Evolutionary conservation across 2,797 vertebrate species (phyloP).

Genomic region (Columba guinea): DNA sequence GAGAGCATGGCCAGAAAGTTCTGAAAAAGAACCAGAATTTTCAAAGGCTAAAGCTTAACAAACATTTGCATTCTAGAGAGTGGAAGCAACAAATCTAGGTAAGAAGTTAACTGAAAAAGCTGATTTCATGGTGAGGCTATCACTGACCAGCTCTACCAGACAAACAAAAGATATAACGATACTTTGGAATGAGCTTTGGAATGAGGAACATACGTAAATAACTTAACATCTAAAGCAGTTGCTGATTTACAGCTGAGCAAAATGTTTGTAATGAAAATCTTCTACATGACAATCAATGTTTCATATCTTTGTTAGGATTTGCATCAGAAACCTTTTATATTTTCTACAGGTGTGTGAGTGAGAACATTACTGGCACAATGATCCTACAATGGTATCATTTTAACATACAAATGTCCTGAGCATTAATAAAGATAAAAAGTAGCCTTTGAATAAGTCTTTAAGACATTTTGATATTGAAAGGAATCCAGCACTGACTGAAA

Average conservation of each 20-base stretch:
- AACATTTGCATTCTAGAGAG: background rate
- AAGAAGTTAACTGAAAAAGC: background rate
- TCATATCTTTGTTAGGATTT: background rate
- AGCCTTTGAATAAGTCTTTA: background rate
- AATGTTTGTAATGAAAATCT: background rate
- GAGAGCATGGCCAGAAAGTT: background rate
- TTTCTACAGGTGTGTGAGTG: background rate
- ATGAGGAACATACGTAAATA: background rate
- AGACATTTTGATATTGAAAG: background rate
- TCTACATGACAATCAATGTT: background rate
- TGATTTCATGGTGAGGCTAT: background rate
- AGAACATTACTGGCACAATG: background rate
- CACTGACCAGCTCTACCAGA: background rate
- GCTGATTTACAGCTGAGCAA: background rate
- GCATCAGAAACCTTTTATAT: background rate
- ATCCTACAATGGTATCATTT: background rate
- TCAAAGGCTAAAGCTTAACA: background rate
- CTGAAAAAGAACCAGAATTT: background rate
- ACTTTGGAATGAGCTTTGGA: background rate
- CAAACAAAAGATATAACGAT: background rate
- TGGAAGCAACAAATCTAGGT: background rate
- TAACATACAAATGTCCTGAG: background rate
- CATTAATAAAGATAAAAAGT: background rate
- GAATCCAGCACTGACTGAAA: background rate
- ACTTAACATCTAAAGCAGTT: background rate